These are phyloP conservation scores for Botia kubotai DNA, from an alignment of 2,797 vertebrate species.

Conservation along the genomic window DNA sequence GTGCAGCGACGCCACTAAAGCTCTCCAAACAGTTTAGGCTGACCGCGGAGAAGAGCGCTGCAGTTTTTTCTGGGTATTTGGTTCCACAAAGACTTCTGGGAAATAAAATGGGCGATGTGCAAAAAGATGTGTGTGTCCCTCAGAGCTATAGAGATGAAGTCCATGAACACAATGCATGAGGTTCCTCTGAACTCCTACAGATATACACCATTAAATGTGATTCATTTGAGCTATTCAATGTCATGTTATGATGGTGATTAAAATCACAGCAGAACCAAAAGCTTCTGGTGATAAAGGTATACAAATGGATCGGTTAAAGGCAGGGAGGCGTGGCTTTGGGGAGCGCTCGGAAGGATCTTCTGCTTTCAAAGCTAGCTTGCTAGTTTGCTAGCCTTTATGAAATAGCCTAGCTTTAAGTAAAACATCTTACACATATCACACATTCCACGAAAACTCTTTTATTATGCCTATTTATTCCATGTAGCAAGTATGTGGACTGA, in stretches of 20 bases:
- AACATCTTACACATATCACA: too few species aligned
- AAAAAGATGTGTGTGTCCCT: not conserved
- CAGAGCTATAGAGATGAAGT: slow-evolving; percentile 16
- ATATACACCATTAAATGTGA: not conserved
- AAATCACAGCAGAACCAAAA: not conserved
- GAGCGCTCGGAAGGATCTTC: too few species aligned
- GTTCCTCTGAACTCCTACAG: not conserved
- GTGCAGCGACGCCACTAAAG: slow-evolving; percentile 52
- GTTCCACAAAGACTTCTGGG: slow-evolving; percentile 25
- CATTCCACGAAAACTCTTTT: too few species aligned
- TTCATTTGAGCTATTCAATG: not conserved
- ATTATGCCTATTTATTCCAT: too few species aligned
- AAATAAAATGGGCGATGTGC: slow-evolving; percentile 43
- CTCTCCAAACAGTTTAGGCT: slow-evolving; percentile 61
- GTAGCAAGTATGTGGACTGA: too few species aligned
- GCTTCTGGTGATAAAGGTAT: not conserved
- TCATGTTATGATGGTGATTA: not conserved
- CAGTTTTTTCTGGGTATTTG: slow-evolving; percentile 40
- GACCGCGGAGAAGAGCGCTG: slow-evolving; percentile 44
- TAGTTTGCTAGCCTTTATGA: too few species aligned
- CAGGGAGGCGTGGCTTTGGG: too few species aligned
- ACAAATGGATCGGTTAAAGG: too few species aligned
- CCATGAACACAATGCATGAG: slow-evolving; percentile 19
- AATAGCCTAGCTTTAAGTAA: too few species aligned
- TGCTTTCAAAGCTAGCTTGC: too few species aligned